Conservation (phyloP, 2,113 vertebrate species). For the Damaliscus lunatus region DNA sequence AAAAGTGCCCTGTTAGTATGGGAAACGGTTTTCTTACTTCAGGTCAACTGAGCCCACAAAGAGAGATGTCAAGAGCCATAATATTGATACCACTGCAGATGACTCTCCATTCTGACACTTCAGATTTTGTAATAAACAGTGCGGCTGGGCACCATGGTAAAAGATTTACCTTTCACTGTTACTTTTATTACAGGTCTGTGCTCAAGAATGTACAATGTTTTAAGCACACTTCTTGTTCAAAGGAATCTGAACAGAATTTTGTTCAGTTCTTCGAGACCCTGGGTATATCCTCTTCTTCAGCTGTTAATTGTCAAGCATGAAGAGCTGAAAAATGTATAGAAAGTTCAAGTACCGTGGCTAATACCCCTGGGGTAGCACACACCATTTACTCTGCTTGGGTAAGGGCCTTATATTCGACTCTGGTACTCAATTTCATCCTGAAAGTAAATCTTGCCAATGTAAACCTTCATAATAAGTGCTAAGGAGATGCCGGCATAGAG, state of each 20-base stretch:
- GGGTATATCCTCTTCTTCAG: background rate
- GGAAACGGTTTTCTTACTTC: constrained; percentile 47
- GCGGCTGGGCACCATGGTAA: background rate
- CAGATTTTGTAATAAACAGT: constrained; percentile 4
- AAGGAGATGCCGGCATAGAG: background rate
- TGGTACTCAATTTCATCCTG: background rate
- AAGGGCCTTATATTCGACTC: background rate
- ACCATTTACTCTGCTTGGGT: background rate
- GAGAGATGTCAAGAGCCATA: constrained; percentile 12
- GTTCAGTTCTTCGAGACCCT: background rate
- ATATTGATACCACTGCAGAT: background rate
- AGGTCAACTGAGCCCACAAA: background rate
- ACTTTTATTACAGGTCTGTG: constrained; percentile 21
- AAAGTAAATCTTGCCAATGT: background rate
- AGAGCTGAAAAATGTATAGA: background rate
- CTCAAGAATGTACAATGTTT: constrained; percentile 29
- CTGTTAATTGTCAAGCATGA: background rate
- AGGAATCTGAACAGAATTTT: constrained; percentile 37
- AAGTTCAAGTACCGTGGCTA: background rate
- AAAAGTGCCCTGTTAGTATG: background rate
- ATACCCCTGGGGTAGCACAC: accelerated
- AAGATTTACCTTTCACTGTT: constrained; percentile 22
- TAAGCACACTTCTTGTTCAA: constrained; percentile 33
- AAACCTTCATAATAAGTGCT: background rate
- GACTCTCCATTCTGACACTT: background rate